Conservation (phyloP, 2,888 invertebrate genomes). For the Athripsodes cinereus region DNA sequence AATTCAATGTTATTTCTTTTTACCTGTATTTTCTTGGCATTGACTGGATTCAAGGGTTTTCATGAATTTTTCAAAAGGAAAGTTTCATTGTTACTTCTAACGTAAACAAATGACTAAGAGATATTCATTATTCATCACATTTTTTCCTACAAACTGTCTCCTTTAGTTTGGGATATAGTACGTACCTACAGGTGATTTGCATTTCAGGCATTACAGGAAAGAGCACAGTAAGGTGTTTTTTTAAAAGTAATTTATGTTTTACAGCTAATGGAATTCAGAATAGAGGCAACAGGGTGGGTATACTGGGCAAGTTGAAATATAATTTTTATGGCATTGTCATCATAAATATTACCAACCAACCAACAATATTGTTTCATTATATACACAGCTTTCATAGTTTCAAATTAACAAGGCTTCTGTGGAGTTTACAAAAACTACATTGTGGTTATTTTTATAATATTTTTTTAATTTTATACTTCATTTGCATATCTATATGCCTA, state of each 20-base stretch:
- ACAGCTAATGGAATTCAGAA: constrained; percentile 6
- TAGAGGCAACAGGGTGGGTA: not conserved
- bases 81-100: constrained; percentile 13
- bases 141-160: constrained; percentile 2
- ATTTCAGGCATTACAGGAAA: constrained; percentile 3
- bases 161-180: constrained; percentile 1
- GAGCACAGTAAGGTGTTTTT: not conserved
- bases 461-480: no score
- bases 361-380: no score
- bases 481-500: no score
- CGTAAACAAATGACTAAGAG: constrained; percentile 24
- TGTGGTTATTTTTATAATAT: no score
- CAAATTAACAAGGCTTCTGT: not conserved
- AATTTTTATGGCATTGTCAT: not conserved
- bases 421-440: no score
- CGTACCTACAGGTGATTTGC: constrained; percentile 9
- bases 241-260: constrained; percentile 7
- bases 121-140: constrained; percentile 24
- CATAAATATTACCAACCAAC: no score
- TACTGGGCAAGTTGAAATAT: not conserved
- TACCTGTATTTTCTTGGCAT: no score
- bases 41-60: constrained; percentile 3
- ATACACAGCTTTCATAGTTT: no score
- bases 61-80: constrained; percentile 24
- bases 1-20: no score